Evolutionary conservation across 2,888 invertebrate species (phyloP), one percentile per base, ranked within the genome.

Genomic region (Sepiola atlantica): DNA sequence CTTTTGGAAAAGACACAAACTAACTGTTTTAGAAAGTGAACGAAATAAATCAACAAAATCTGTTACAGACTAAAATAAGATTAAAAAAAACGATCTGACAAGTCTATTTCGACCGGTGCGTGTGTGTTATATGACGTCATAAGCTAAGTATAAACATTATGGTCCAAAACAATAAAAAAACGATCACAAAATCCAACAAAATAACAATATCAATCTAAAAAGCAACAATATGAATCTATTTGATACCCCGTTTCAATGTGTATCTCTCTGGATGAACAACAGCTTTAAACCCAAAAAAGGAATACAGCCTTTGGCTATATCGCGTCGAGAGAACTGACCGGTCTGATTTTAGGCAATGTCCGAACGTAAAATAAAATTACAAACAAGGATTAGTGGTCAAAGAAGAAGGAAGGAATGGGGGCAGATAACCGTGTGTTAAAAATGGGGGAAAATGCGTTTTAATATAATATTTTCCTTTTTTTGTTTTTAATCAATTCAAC

Each of bases 91-190:
- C 14, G n/a, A 77, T 16, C n/a, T 77, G 77, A 77, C 77, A 77
- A 77, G n/a, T 77, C 77, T 77, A 61, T 24, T 45, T 21, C 21
- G 61, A 77, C 77, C 77, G 77, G 77, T 77, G 77, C 32, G 32
- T 77, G 16, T 77, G 45, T 45, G 45, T 45, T 45, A 45, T n/a
- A 77, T 77, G 77, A 77, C 77, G 77, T 77, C 77, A 77, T 77
- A 77, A 77, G 77, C 61, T 61, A 61, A 77, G 16, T 77, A 77
- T n/a, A 77, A 77, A 77, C 77, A 77, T n/a, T 77, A n/a, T n/a
- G 32, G 77, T n/a, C 77, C 12, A 77, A 32, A 32, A n/a, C 10
- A 32, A 57, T 20, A 57, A 57, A 21, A 57, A 57, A 57, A 57
- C 20, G 6, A 57, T 6, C 20, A 57, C 20, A 21, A 57, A 57